Evolutionary conservation across 2,888 invertebrate genomes (phyloP), one percentile per base, ranked within the genome.

Genomic region (Mesorhabditis sp.): DNA sequence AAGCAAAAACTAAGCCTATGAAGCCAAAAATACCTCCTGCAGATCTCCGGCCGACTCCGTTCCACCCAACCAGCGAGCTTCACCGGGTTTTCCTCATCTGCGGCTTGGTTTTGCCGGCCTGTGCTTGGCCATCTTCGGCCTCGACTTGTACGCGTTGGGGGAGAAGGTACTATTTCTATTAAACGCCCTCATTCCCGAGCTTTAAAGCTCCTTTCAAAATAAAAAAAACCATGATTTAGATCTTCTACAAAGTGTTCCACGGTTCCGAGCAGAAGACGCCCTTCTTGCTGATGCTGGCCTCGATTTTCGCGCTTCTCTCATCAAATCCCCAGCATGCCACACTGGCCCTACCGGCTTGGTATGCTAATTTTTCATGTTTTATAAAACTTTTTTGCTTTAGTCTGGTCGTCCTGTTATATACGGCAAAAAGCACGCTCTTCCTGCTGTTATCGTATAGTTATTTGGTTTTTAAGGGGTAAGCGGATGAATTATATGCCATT

Each of bases 181-280:
- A 28, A 1, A 28, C 28, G 28, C 28, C 28, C 28, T 28, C 28
- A 28, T 28, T 28, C 28, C 28, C 28, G 28, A 28, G 28, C 2
- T 28, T 28, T 28, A 28, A 28, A 28, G 28, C 28, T 28, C 28
- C 28, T 28, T 28, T 28, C 28, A 28, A 28, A 28, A 28, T 28
- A 62, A 28, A 28, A 62, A n/a, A 6, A 62, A 7, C 6, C 15
- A 7, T 7, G 13, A n/a, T 28, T 62, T 15, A 62, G 63, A 41
- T 62, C 2, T 62, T 62, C 63, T 62, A 62, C 63, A 10, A 41
- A 15, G 6, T 62, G 6, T 62, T 62, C 63, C 63, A 62, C 63
- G 63, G 63, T 15, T 62, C 63, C 41, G 63, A 62, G 63, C 63
- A 62, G 15, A 62, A 62, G 41, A 41, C 63, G 63, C 63, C 63